Evolutionary conservation across 1,140 invertebrate genomes (phyloP), one percentile per base, ranked within the genome.

Genomic region (Nebria ingens): DNA sequence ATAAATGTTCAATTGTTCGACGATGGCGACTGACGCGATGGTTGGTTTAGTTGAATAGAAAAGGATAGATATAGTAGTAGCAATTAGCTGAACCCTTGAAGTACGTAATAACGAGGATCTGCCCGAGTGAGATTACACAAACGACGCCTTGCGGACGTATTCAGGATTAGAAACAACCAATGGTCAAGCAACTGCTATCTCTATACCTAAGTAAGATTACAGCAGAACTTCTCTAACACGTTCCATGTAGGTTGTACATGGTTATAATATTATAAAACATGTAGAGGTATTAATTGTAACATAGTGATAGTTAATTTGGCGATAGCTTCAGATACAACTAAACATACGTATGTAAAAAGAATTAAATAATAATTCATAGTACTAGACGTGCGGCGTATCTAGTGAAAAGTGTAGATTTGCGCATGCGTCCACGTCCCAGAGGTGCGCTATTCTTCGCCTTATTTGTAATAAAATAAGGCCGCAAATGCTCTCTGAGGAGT

Each of bases 391-490:
- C n/a, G n/a, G n/a, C n/a, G n/a, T n/a, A n/a, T n/a, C n/a, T n/a
- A n/a, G n/a, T n/a, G n/a, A n/a, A n/a, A n/a, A n/a, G n/a, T n/a
- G n/a, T n/a, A n/a, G n/a, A n/a, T n/a, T n/a, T n/a, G n/a, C n/a
- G n/a, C n/a, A n/a, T n/a, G n/a, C n/a, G 25, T 34, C n/a, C n/a
- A 34, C 62, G 54, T 64, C 64, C 65, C 65, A 49, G 54, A 63
- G 65, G 65, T 64, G 58, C 64, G 63, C 63, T 65, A 61, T 62
- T 60, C 61, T 59, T 63, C 63, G 66, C 67, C 67, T 68, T 68
- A 68, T 68, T 68, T 67, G 67, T 68, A 68, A 68, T 68, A 68
- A 68, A 68, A 68, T 68, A 68, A 68, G 65, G 65, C 65, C 64
- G 58, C 66, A 66, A 68, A 68, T 61, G 65, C 64, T 68, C 67